Evolutionary conservation across 2,113 vertebrate genomes (phyloP).

Genomic region (Epinephelus cyanopodus): DNA sequence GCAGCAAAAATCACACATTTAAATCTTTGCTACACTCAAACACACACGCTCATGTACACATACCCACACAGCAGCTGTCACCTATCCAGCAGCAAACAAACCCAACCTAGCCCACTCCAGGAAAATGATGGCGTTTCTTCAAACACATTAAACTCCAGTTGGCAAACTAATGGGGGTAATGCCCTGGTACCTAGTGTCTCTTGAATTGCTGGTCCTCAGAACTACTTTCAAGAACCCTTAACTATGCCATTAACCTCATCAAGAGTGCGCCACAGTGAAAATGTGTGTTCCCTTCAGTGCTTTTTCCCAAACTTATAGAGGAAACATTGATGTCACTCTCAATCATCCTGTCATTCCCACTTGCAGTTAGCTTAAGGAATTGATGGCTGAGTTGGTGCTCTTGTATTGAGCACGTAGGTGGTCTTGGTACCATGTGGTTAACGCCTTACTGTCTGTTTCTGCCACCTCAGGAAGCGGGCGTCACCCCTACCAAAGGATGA

Average conservation of each 20-base stretch:
- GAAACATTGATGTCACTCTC: constrained; percentile 31
- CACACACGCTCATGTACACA: constrained; percentile 45
- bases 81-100: constrained; percentile 70
- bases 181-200: constrained; percentile 44
- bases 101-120: constrained; percentile 67
- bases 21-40: constrained; percentile 47
- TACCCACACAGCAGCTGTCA: constrained; percentile 77
- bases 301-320: constrained; percentile 14
- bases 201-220: constrained; percentile 48
- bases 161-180: constrained; percentile 57
- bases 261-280: constrained; percentile 30
- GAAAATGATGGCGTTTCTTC: constrained; percentile 72
- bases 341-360: constrained; percentile 41
- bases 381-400: background rate
- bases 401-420: background rate
- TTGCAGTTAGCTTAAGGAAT: constrained; percentile 26
- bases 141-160: constrained; percentile 75
- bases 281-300: constrained; percentile 3
- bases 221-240: constrained; percentile 61
- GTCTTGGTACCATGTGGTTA: constrained; percentile 4
- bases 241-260: constrained; percentile 63
- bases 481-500: constrained; percentile 96
- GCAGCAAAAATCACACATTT: constrained; percentile 53
- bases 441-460: constrained; percentile 39
- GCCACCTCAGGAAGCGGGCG: constrained; percentile 93